Evolutionary conservation across 2,888 invertebrate genomes (phyloP), one percentile per base, ranked within the genome.

Genomic region (Cataglyphis altisquamis): DNA sequence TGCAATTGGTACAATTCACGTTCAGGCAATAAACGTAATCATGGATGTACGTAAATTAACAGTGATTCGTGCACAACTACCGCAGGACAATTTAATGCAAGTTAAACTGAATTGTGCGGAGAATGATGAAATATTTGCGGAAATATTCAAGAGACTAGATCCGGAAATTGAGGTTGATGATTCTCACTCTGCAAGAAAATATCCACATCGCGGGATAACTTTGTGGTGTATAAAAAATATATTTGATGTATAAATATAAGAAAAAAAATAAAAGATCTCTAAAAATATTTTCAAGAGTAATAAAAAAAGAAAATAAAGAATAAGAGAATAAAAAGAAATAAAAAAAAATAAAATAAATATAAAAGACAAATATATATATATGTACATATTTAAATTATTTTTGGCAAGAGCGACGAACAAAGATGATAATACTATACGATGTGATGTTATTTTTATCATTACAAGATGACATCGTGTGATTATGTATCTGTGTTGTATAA

Each of bases 31-130:
- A 48, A 29, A 66, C 4, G n/a, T 5, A 62, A 77, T 29, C 39
- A 66, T 77, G 77, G 55, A 77, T 77, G 55, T 77, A 66, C 67
- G 15, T 39, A 39, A 67, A 77, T 67, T 67, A 55, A 57, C 39
- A 77, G 55, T 67, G 41, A 77, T 32, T n/a, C 29, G 77, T 67
- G 39, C 29, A 6, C 32, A 57, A 67, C 21, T 57, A 21, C 29
- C 39, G 29, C 41, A 55, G 41, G 15, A 67, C 32, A 75, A n/a
- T 63, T 48, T 36, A 67, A 15, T 77, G 39, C 77, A 29, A 63
- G 21, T 62, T 39, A 39, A 12, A 52, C 64, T 25, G 39, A 64
- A 75, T 75, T 36, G 52, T 52, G 25, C 36, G 1, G 10, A 52
- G 66, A 29, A 52, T 36, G 29, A 55, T 9, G 21, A 48, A 62